phyloP scores from a whole-genome alignment of 1,140 invertebrate genomes.

The Sweltsa coloradensis region DNA sequence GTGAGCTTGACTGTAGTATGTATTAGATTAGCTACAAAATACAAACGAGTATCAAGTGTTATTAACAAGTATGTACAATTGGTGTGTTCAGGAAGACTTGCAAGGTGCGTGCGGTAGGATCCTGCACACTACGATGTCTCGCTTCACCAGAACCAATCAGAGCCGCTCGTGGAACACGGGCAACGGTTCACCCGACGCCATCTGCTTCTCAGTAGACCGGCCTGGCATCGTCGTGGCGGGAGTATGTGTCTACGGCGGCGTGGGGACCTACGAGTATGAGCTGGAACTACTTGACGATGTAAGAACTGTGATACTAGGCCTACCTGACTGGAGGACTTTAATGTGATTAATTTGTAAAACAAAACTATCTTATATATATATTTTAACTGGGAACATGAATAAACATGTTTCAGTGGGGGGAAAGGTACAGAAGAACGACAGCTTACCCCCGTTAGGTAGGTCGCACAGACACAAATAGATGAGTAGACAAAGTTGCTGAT shows the following conservation, averaged over 20 bases:
- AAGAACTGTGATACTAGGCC: too few species aligned
- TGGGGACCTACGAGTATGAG: constrained; percentile 79
- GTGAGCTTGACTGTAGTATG: not conserved
- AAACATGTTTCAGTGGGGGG: too few species aligned
- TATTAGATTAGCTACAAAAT: not conserved
- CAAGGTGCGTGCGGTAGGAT: constrained; percentile 49
- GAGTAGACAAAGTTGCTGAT: too few species aligned
- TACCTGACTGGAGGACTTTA: too few species aligned
- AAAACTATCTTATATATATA: too few species aligned
- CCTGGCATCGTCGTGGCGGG: constrained; percentile 81
- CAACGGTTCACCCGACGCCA: constrained; percentile 91
- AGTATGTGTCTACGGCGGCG: constrained; percentile 77
- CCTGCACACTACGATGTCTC: constrained; percentile 72
- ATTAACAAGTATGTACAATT: constrained; percentile 14
- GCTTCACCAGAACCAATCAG: constrained; percentile 81
- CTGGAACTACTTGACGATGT: constrained; percentile 81
- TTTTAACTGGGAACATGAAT: too few species aligned
- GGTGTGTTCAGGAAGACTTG: constrained; percentile 42
- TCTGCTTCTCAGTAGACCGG: constrained; percentile 87
- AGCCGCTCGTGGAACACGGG: constrained; percentile 92
- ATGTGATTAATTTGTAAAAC: too few species aligned
- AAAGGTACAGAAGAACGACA: too few species aligned
- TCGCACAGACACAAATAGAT: too few species aligned
- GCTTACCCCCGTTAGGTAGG: too few species aligned
- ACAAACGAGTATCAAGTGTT: constrained; percentile 6